Base-by-base conservation (phyloP, 2,888 invertebrate genomes). In the Physocephala rufipes region DNA sequence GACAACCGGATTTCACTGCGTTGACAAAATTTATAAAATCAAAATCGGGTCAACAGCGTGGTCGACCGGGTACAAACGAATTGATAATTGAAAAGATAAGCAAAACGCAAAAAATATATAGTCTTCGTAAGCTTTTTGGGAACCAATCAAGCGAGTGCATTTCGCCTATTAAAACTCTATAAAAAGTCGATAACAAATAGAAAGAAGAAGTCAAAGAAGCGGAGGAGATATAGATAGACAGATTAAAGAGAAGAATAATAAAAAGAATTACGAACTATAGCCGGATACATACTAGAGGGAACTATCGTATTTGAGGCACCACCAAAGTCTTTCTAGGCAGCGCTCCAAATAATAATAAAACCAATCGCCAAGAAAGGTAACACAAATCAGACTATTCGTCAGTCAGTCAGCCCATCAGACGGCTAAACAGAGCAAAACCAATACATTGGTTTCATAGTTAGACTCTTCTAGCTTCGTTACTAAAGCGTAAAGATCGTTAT, bases 21-120 rank as follows among this genome's bases (percentile, higher is more conserved):
- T 67, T 67, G 67, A 58, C 59, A 59, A 67, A 59, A 67, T 59
- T 47, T 19, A 67, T 61, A 59, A 59, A 67, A 59, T 47, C 28
- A 49, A 58, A 67, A 67, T 28, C 59, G 67, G 67, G 59, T 67
- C 59, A 59, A 61, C 67, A 21, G 58, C 59, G 30, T 47, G 59
- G 19, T 55, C 47, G 45, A 26, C 21, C 47, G 47, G 28, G 47
- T 28, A 19, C 2, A 12, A 28, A n/a, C 47, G 28, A 47, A 59
- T 47, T 47, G 47, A 61, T 61, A 61, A 67, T 49, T 49, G 49
- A 13, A 59, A 45, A 45, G 58, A 55, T 58, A 58, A 67, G 53
- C 43, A 21, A 45, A 15, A n/a, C 26, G 21, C n/a, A 63, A 24
- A 51, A 19, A n/a, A n/a, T n/a, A n/a, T n/a, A 59, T 36, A 53